phyloP scores from a whole-genome alignment of 92 coral and sea anemone genomes.

The Epizoanthus ramosus region DNA sequence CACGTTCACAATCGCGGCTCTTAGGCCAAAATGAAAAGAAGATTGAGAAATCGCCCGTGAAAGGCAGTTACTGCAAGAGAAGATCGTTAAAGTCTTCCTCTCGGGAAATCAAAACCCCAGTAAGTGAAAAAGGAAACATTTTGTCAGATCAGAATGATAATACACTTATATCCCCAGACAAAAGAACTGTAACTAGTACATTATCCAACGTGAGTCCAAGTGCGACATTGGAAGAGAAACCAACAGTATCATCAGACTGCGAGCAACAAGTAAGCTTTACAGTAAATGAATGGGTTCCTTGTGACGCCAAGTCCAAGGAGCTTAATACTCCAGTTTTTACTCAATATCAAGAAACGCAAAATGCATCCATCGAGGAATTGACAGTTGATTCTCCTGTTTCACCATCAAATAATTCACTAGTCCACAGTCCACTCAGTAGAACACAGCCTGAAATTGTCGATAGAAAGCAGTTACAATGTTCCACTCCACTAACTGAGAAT shows the following conservation, averaged over 20 bases:
- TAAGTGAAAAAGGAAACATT: background rate
- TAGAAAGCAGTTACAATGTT: background rate
- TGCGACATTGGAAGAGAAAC: background rate
- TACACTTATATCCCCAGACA: background rate
- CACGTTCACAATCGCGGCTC: constrained; percentile 28
- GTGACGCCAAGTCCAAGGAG: background rate
- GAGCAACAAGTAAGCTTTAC: background rate
- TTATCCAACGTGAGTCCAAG: background rate
- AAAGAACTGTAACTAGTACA: background rate
- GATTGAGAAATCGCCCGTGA: background rate
- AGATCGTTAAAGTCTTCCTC: background rate
- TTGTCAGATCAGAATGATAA: background rate
- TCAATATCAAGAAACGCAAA: background rate
- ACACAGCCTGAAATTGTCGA: background rate
- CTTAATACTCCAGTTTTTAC: background rate
- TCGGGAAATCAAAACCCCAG: constrained; percentile 6
- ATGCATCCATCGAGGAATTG: background rate
- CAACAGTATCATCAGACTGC: too few relatives aligned
- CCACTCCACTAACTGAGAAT: background rate
- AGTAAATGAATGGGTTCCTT: background rate
- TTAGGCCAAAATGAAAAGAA: background rate
- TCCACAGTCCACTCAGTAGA: background rate
- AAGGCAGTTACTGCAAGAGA: background rate
- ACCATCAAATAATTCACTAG: background rate
- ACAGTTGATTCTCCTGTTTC: background rate